phyloP scores from a whole-genome alignment of 2,888 invertebrate genomes.

The Diaperis boleti region DNA sequence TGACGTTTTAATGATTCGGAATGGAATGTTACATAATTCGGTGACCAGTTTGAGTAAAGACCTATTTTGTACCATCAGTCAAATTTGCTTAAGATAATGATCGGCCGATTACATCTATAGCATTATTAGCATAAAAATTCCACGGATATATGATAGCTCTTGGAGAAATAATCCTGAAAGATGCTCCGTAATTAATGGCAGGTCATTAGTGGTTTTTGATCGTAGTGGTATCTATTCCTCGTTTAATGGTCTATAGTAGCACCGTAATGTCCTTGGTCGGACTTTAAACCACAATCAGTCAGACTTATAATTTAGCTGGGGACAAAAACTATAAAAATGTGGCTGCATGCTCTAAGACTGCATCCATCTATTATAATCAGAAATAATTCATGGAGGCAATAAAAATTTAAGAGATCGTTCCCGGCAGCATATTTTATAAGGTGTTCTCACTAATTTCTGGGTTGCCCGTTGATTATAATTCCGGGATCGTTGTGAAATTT shows the following conservation, averaged over 20 bases:
- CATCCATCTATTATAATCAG: slow-evolving; percentile 30
- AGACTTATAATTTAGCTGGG: slow-evolving; percentile 14
- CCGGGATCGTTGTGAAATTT: no score
- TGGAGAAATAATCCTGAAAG: no score
- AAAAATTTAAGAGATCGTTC: slow-evolving; percentile 41
- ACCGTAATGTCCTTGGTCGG: neutral
- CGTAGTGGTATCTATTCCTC: no score
- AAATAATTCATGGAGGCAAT: slow-evolving; percentile 34
- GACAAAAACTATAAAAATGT: slow-evolving; percentile 9
- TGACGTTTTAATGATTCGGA: slow-evolving; percentile 7
- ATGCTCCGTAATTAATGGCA: no score
- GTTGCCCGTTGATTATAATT: no score
- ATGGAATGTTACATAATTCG: neutral
- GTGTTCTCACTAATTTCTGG: no score
- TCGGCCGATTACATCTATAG: neutral
- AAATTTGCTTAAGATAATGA: slow-evolving; percentile 6
- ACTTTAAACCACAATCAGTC: slow-evolving; percentile 14
- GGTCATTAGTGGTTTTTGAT: no score
- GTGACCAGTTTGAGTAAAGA: neutral
- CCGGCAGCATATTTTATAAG: slow-evolving; percentile 51
- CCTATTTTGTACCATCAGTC: neutral
- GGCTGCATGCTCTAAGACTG: slow-evolving; percentile 4
- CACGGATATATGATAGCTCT: no score
- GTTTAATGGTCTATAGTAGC: no score
- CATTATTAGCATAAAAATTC: no score